Base-by-base conservation (phyloP, 2,888 invertebrate genomes). In the Tetrapedia diversipes region DNA sequence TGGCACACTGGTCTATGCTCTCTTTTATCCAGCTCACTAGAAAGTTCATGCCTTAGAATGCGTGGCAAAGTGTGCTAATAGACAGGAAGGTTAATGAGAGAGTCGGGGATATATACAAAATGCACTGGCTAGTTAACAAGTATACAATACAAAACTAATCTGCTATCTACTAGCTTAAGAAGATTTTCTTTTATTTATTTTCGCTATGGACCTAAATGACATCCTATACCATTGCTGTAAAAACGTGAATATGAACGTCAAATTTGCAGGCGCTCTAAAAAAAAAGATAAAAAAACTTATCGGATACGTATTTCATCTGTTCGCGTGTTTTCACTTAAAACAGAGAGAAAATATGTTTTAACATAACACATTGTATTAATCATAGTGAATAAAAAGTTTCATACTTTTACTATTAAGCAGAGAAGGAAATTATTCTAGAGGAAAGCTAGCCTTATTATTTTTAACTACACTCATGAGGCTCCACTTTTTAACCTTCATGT, bases 1-100 rank as follows among this genome's bases (percentile, higher is more conserved):
- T 89, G 89, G 89, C 88, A 88, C 87, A 89, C 89, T 88, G 88
- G 86, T 89, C 88, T 89, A 89, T 89, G 88, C 89, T 89, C 88
- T 89, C 88, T 89, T 85, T 86, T 80, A 86, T 84, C 81, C 83
- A 85, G 84, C 86, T 88, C 86, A 85, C 83, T 86, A 80, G 84
- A 80, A 86, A 84, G 81, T 85, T 86, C 81, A 87, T 87, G 87
- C 88, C 86, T 89, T 88, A 87, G 85, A 82, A 87, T 84, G 88
- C 86, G 84, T 86, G 86, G 86, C 84, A 82, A 81, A 82, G 87
- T 87, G 87, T 88, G 89, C 88, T 88, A 86, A 86, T 83, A 84
- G 84, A 85, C 86, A 87, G 78, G 87, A 83, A 86, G 83, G 81
- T 86, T 85, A 82, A 85, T 77, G 74, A 81, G 85, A 82, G 84